phyloP scores from a whole-genome alignment of 2,797 vertebrate species.

The Sciaenops ocellatus region DNA sequence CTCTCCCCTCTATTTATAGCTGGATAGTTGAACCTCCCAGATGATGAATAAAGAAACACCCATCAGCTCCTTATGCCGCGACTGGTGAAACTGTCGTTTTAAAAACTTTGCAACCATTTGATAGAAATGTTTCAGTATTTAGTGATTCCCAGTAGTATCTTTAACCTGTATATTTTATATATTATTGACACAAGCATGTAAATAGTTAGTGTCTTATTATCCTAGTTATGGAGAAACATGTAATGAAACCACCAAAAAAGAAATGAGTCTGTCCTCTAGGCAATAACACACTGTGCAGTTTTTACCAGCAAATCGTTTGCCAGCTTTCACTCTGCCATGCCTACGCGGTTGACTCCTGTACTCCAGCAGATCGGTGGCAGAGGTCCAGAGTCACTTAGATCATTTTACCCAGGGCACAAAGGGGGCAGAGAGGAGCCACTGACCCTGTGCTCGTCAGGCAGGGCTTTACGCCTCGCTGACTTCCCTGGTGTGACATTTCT shows the following conservation, averaged over 20 bases:
- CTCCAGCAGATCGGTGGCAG: constrained; percentile 83
- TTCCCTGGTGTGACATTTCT: constrained; percentile 87
- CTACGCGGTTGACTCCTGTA: constrained; percentile 79
- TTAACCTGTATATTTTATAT: background rate
- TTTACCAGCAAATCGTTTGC: constrained; percentile 66
- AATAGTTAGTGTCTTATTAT: constrained; percentile 20
- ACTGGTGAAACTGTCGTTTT: constrained; percentile 33
- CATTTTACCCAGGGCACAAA: constrained; percentile 88
- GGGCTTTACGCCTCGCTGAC: constrained; percentile 85
- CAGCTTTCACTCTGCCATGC: constrained; percentile 68
- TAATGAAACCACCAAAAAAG: constrained; percentile 37
- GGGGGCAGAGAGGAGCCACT: constrained; percentile 84
- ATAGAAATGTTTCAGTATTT: background rate
- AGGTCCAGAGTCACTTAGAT: constrained; percentile 91
- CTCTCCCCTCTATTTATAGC: constrained; percentile 76
- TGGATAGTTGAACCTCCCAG: no score
- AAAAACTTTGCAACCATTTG: constrained; percentile 19
- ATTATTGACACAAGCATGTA: constrained; percentile 13
- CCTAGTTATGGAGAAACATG: constrained; percentile 20
- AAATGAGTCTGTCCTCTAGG: constrained; percentile 51
- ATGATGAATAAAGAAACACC: constrained; percentile 67
- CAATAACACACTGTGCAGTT: constrained; percentile 57
- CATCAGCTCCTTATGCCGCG: constrained; percentile 11
- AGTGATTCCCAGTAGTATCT: background rate
- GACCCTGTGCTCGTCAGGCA: constrained; percentile 78